Evolutionary conservation across 2,888 invertebrate genomes (phyloP), one percentile per base, ranked within the genome.

Genomic region (Silvanus unidentatus): DNA sequence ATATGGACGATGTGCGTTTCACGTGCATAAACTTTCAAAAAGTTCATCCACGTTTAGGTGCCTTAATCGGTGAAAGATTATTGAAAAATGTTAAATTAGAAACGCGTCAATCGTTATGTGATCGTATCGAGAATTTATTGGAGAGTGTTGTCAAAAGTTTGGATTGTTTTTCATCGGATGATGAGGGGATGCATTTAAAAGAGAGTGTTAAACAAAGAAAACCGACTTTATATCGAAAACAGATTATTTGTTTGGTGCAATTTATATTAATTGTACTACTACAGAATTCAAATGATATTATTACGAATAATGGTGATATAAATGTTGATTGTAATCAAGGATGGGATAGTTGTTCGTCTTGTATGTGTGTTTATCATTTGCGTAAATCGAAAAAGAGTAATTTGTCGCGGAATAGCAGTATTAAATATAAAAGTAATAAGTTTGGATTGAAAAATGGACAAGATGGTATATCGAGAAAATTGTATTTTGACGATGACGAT

Each of bases 1-100:
- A 83, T 63, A 81, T 81, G 76, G 80, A 81, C 50, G 86, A 86
- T 63, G 71, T 74, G 14, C 69, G 85, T 49, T 86, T 84, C 64
- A 50, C 48, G 6, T 66, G 75, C 3, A 73, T 75, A 11, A 79
- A 85, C 62, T 85, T 86, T 59, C 75, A 77, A 9, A 68, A 80
- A 47, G 77, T 81, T 30, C 86, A 86, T 62, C 79, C 80, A 0
- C 72, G 86, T 35, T 69, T 86, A 42, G 82, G 82, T 0, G 76
- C 79, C 52, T 65, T 84, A 13, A 79, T 83, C 0, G 77, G 79
- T 1, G 77, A 75, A 54, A 81, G 80, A 64, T 61, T 84, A 13
- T 45, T 41, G 15, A 51, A 55, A 28, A 52, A 75, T 72, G 42
- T 75, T 70, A 60, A 55, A 47, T 55, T 60, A 37, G 50, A 56